Evolutionary conservation across 1,140 invertebrate species (phyloP).

Genomic region (Zaprionus tsacasi): DNA sequence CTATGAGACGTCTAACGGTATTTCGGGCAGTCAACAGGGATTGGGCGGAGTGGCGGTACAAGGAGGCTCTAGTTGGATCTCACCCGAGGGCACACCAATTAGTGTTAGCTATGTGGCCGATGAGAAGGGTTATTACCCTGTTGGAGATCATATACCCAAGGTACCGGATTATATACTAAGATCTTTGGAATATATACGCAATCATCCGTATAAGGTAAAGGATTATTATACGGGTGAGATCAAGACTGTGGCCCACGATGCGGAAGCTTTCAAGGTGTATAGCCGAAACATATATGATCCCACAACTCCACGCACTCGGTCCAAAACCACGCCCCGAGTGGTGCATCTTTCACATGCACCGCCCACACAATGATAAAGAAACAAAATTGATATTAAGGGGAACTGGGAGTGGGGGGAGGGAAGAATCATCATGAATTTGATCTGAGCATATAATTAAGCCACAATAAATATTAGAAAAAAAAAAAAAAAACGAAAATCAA

Average conservation of each 20-base stretch:
- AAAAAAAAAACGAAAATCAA: conserved; percentile 24
- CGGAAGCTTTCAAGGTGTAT: conserved; percentile 72
- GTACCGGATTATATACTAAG: conserved; percentile 76
- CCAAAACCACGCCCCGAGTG: conserved; percentile 60
- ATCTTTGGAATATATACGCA: conserved; percentile 85
- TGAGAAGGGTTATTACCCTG: conserved; percentile 86
- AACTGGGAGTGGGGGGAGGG: conserved; percentile 26
- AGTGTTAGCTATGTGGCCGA: conserved; percentile 86
- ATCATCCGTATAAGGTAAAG: conserved; percentile 74
- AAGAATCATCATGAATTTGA: conserved; percentile 59
- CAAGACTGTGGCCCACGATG: conserved; percentile 65
- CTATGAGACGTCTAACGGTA: conserved; percentile 88
- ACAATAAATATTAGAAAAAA: conserved; percentile 60
- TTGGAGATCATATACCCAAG: conserved; percentile 85
- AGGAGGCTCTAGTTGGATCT: conserved; percentile 65
- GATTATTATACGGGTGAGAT: conserved; percentile 72
- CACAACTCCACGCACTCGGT: conserved; percentile 51
- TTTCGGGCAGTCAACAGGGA: conserved; percentile 86
- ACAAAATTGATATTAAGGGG: neutral
- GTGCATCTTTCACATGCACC: conserved; percentile 67
- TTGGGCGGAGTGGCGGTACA: conserved; percentile 63
- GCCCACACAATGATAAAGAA: conserved; percentile 5
- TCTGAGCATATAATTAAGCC: conserved; percentile 68
- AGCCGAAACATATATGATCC: conserved; percentile 53
- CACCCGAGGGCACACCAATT: conserved; percentile 84